Evolutionary conservation across 2,888 invertebrate genomes (phyloP).

Genomic region (Drosophila mimica): DNA sequence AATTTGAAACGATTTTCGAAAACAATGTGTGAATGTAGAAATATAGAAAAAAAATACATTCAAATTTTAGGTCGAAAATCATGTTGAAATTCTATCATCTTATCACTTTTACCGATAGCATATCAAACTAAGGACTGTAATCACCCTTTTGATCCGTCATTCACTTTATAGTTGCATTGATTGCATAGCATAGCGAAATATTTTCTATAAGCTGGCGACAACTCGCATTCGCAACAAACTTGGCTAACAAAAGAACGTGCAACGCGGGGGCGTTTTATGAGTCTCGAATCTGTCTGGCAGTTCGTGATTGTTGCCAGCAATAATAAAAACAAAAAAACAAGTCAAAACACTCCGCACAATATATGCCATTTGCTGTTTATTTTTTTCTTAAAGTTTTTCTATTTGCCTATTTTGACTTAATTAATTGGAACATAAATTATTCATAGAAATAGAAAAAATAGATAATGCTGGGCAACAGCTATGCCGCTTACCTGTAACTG

Average conservation of each 20-base stretch:
- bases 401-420: conserved; percentile 64
- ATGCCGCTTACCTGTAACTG: conserved; percentile 28
- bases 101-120: neutral
- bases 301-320: conserved; percentile 64
- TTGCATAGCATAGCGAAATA: conserved; percentile 13
- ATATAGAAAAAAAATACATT: too few relatives aligned
- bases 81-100: neutral
- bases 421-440: conserved; percentile 73
- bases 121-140: neutral
- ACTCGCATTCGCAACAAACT: conserved; percentile 38
- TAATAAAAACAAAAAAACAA: conserved; percentile 9
- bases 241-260: conserved; percentile 63
- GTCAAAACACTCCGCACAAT: conserved; percentile 47
- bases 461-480: conserved; percentile 41
- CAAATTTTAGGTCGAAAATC: neutral
- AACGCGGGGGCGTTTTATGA: conserved; percentile 60
- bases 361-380: conserved; percentile 49
- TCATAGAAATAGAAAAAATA: conserved; percentile 39
- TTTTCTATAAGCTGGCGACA: conserved; percentile 38
- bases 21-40: neutral
- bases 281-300: conserved; percentile 58
- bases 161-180: neutral
- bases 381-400: conserved; percentile 15
- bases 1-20: neutral
- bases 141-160: conserved; percentile 3